Conservation (phyloP, 1,140 invertebrate genomes). For the Dryas iulia region DNA sequence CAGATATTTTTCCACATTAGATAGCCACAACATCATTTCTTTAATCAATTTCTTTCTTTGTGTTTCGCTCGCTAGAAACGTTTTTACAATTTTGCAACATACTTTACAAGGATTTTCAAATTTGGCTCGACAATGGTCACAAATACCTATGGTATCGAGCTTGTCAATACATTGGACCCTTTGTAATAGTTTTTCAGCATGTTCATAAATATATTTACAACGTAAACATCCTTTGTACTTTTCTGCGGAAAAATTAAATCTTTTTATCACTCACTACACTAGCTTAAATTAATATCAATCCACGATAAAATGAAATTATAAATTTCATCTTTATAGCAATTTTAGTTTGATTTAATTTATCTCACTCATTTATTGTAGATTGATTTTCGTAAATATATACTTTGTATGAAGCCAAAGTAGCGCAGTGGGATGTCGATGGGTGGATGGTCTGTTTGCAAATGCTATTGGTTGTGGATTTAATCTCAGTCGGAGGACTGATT, state of each 20-base stretch:
- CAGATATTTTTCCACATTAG: not conserved
- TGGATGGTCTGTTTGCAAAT: too few species aligned
- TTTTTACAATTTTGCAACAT: constrained; percentile 25
- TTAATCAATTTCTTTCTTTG: constrained; percentile 12
- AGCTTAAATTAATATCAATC: too few species aligned
- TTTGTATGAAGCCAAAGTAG: too few species aligned
- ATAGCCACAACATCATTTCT: constrained; percentile 2
- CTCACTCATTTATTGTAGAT: too few species aligned
- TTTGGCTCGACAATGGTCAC: constrained; percentile 33
- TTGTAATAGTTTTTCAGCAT: constrained; percentile 28
- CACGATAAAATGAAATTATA: too few species aligned
- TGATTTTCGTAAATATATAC: too few species aligned
- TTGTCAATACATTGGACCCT: constrained; percentile 27
- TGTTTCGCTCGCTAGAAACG: constrained; percentile 20
- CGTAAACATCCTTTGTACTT: constrained; percentile 39
- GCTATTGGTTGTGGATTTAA: too few species aligned
- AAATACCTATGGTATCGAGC: constrained; percentile 31
- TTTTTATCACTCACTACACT: too few species aligned
- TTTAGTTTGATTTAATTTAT: too few species aligned
- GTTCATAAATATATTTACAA: constrained; percentile 42
- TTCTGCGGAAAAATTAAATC: constrained; percentile 21
- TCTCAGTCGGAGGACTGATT: too few species aligned
- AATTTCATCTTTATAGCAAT: too few species aligned
- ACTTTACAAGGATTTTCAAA: constrained; percentile 13
- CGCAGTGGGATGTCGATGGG: too few species aligned